Base-by-base conservation (phyloP, 2,113 vertebrate genomes). In the Brevimyrus niger region DNA sequence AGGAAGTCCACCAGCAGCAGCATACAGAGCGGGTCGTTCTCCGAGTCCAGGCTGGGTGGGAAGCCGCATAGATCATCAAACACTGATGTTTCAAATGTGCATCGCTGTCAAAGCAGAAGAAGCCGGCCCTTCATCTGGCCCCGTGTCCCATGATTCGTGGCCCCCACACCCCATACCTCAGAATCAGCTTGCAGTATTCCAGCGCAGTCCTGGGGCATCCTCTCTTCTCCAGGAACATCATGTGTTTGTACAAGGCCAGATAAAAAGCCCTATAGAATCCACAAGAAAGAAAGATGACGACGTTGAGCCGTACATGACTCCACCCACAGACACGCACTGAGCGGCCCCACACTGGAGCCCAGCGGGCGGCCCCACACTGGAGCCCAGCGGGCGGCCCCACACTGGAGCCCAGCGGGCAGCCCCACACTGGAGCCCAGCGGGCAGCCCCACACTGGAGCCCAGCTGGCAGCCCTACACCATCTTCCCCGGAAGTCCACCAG, bases 131-230 rank as follows among this genome's bases (percentile, higher is more conserved):
- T 53, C 48, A 3, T 19, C 48, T 19, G 21, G 47, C 48, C 10
- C 15, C 13, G 38, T 27, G 65, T 48, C 87, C 61, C 23, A 44
- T 8, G 10, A 8, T 15, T 21, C 0, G 3, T 21, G 6, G 47
- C 61, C 44, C 42, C 48, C 50, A 21, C 21, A 5, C 86, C 10
- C 2, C 61, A 4, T 91, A 99, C 98, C 98, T 98, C 58, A 99
- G 93, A 87, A 99, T 97, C 35, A 99, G 96, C 93, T 97, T 99
- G 95, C 98, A 99, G 96, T 97, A 98, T 92, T 99, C 98, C 92
- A 99, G 94, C 1, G 98, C 97, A 0, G 98, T 99, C 31, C 98
- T 96, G 2, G 97, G 97, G 91, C 98, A 99, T 31, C 98, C 98
- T 89, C 98, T 96, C 93, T 97, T 99, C 95, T 99, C 98, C 91